Conservation (phyloP, 2,888 invertebrate species). For the Drosophila pegasa region DNA sequence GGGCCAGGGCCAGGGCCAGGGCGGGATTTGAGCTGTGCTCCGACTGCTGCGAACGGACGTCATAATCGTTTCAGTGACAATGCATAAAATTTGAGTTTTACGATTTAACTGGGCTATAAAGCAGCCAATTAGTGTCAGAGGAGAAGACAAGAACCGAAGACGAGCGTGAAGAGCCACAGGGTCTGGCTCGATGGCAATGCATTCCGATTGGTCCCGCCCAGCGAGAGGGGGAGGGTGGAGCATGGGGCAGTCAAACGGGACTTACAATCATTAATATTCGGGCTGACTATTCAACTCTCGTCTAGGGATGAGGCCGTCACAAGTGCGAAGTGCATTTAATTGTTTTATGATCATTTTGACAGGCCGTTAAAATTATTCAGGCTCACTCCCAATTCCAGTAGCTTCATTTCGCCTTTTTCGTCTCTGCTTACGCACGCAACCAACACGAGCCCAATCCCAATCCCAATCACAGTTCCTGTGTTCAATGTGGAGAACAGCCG, state of each 20-base stretch:
- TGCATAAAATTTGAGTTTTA: constrained; percentile 82
- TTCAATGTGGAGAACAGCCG: constrained; percentile 51
- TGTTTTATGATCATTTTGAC: constrained; percentile 80
- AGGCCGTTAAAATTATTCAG: constrained; percentile 68
- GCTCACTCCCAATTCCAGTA: constrained; percentile 37
- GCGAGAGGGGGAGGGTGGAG: neutral
- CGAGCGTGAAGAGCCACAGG: constrained; percentile 5
- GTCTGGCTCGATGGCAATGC: constrained; percentile 31
- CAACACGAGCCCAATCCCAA: constrained; percentile 23
- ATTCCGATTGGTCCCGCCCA: constrained; percentile 15
- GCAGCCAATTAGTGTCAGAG: constrained; percentile 82
- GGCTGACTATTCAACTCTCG: constrained; percentile 15
- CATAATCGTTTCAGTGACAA: constrained; percentile 81
- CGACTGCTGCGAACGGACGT: constrained; percentile 67
- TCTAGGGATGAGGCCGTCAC: constrained; percentile 3
- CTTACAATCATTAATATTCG: constrained; percentile 3
- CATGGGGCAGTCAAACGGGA: constrained; percentile 1
- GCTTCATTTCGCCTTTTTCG: constrained; percentile 31
- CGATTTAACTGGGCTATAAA: constrained; percentile 80
- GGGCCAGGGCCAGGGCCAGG: neutral
- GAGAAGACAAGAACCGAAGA: constrained; percentile 39
- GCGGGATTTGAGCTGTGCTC: constrained; percentile 34
- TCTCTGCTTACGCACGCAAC: constrained; percentile 49
- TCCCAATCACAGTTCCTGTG: constrained; percentile 14
- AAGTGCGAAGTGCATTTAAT: constrained; percentile 73